These are phyloP conservation scores for Iphiclides podalirius DNA, from an alignment of 2,888 invertebrate species.

Conservation along the genomic window DNA sequence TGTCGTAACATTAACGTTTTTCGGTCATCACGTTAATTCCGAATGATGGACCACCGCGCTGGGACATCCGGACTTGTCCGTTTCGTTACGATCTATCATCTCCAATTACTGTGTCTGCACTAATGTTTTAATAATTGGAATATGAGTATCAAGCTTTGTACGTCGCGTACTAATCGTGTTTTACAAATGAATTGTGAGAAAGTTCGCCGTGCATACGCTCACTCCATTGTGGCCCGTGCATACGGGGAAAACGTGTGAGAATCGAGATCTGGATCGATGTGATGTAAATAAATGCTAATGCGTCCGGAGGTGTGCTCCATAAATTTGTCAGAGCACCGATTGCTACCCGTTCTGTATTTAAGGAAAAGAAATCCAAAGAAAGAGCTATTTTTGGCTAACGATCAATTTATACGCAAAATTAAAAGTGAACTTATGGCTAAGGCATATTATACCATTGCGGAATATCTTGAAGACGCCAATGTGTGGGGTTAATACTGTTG, in stretches of 20 bases:
- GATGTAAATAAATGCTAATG: conserved; percentile 24
- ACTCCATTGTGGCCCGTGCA: conserved; percentile 29
- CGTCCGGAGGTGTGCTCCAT: conserved; percentile 4
- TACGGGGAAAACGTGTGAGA: conserved; percentile 31
- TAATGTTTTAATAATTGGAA: conserved; percentile 61
- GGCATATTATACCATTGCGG: no score
- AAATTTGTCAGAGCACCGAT: conserved; percentile 7
- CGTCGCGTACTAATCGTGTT: conserved; percentile 42
- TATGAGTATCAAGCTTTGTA: conserved; percentile 35
- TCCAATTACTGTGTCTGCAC: conserved; percentile 34
- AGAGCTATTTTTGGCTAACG: no score
- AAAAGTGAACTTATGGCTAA: no score
- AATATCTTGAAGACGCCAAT: no score
- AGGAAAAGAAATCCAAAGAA: no score
- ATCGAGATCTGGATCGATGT: conserved; percentile 28
- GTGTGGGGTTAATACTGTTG: no score
- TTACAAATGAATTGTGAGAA: conserved; percentile 57
- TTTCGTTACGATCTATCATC: conserved; percentile 45
- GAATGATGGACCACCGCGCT: conserved; percentile 46
- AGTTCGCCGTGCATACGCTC: conserved; percentile 35
- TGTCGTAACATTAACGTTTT: conserved; percentile 22
- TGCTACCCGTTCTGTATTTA: neutral
- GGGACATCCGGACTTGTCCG: conserved; percentile 50
- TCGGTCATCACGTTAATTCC: conserved; percentile 33
- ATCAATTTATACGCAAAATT: no score